Base-by-base conservation (phyloP, 1,140 invertebrate genomes). In the Heliconius nattereri region DNA sequence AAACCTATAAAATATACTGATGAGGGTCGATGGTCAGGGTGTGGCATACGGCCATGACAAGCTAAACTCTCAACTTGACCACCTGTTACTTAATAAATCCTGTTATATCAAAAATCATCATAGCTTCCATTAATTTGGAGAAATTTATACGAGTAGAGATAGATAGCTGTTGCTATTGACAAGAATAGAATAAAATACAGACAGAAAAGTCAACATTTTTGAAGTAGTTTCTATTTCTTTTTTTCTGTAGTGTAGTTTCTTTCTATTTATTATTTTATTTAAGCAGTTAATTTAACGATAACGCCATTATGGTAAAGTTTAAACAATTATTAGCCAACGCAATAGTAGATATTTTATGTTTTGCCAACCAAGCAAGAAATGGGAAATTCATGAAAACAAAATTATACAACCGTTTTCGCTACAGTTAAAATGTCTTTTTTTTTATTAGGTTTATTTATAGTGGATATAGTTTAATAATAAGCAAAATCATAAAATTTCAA, bases 61-160 rank as follows among this genome's bases (percentile, higher is more conserved):
- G 77, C 74, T 83, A 85, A 85, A 86, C 73, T 66, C 78, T 78
- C 73, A 83, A 82, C 73, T 79, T 91, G 91, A 90, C 91, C 92
- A 94, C 91, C 92, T 93, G 92, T 93, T 92, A 84, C 81, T 35
- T 54, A 78, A 49, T 91, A 89, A 90, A 91, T 92, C 91, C 84
- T 92, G 85, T 88, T 89, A 85, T 88, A 92, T 91, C 89, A 91
- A 90, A 66, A 89, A 91, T 91, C 87, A 88, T 90, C 85, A 86
- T 83, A 84, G 81, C 75, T 80, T 79, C 83, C 86, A 93, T 93
- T 93, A 92, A 93, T 94, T 94, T 90, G 82, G 76, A 86, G 89
- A 91, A 94, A 92, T 93, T 92, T 92, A 91, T 92, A 90, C 76
- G 71, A 85, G 75, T 89, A 88, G 86, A 83, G 88, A 92, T 88